These are phyloP conservation scores for Chouioia cunea DNA, from an alignment of 2,888 invertebrate genomes.

Conservation along the genomic window DNA sequence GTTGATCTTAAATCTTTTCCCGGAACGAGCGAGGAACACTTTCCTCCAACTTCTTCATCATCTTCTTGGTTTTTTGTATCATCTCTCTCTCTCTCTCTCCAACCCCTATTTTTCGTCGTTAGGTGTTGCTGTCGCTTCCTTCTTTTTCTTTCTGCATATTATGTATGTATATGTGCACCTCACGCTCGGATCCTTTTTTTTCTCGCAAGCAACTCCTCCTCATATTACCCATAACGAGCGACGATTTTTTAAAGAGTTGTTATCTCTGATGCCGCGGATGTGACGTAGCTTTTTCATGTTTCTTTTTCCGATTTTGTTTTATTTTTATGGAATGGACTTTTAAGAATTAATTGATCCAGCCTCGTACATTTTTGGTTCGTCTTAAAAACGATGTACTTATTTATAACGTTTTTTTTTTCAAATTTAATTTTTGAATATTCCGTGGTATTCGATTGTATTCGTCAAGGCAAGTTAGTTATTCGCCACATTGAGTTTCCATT, in stretches of 20 bases:
- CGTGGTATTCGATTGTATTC: too few relatives aligned
- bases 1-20: constrained; percentile 37
- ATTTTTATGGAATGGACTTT: not conserved
- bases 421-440: too few relatives aligned
- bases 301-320: constrained; percentile 14
- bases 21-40: constrained; percentile 17
- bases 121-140: not conserved
- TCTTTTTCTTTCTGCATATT: not conserved
- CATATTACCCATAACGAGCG: constrained; percentile 34
- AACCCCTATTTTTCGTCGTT: constrained; percentile 23
- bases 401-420: constrained; percentile 13
- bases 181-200: not conserved
- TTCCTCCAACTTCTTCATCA: constrained; percentile 10
- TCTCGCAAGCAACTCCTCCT: not conserved
- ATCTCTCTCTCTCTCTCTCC: not conserved
- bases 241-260: constrained; percentile 36
- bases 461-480: too few relatives aligned
- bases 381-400: constrained; percentile 8
- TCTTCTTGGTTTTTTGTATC: not conserved
- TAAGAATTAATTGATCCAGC: constrained; percentile 14
- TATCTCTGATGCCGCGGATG: constrained; percentile 21
- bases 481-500: too few relatives aligned
- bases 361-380: constrained; percentile 14
- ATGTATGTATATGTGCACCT: not conserved
- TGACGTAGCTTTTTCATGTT: not conserved